Evolutionary conservation across 2,113 vertebrate species (phyloP).

Genomic region (Dendrocopos noguchii): DNA sequence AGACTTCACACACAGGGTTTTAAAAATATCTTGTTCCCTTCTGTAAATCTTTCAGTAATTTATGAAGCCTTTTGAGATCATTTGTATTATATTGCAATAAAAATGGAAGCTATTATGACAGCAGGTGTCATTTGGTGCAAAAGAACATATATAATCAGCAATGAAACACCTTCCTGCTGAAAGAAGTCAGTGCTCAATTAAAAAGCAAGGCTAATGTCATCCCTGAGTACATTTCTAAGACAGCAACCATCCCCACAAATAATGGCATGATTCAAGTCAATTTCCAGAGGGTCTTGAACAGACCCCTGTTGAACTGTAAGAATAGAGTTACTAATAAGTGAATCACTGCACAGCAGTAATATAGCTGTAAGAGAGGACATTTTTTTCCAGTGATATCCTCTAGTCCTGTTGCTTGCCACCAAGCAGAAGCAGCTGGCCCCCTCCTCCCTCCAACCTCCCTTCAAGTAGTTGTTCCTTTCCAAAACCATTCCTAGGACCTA

Average conservation of each 20-base stretch:
- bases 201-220: conserved; percentile 23
- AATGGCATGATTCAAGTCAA: neutral
- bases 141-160: conserved; percentile 47
- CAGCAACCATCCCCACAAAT: neutral
- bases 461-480: neutral
- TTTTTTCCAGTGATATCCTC: neutral
- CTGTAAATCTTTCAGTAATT: conserved; percentile 32
- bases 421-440: too few species aligned
- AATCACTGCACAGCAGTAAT: neutral
- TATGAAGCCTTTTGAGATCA: conserved; percentile 29
- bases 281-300: conserved; percentile 2
- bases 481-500: neutral
- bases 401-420: too few species aligned
- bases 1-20: neutral
- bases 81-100: conserved; percentile 35
- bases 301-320: neutral
- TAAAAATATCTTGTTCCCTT: conserved; percentile 37
- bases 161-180: conserved; percentile 24
- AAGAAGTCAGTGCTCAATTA: conserved; percentile 19
- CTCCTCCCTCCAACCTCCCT: too few species aligned
- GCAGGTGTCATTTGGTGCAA: conserved; percentile 34
- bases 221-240: neutral
- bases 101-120: conserved; percentile 60
- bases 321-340: neutral
- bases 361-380: neutral